phyloP scores from a whole-genome alignment of 2,797 vertebrate genomes.

The Gadopsis marmoratus region DNA sequence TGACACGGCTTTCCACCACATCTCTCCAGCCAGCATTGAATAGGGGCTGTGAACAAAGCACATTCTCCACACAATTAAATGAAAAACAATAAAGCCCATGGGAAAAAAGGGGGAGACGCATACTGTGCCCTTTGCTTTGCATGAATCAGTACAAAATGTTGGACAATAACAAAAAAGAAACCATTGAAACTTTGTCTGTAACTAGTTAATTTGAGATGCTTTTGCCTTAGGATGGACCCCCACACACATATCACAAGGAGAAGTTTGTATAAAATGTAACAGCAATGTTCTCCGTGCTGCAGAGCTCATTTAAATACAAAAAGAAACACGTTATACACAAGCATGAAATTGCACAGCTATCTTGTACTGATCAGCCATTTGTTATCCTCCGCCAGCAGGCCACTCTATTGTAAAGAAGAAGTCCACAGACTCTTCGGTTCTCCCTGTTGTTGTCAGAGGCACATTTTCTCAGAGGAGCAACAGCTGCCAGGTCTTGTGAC shows the following conservation, averaged over 20 bases:
- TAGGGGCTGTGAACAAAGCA: constrained; percentile 75
- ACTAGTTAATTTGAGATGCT: constrained; percentile 1
- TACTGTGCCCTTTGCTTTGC: constrained; percentile 46
- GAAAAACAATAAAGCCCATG: constrained; percentile 72
- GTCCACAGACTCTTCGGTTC: constrained; percentile 73
- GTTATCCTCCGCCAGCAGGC: constrained; percentile 65
- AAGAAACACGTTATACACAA: constrained; percentile 55
- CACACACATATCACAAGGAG: not conserved
- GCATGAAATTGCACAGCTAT: constrained; percentile 73
- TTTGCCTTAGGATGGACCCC: not conserved
- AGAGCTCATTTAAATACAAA: constrained; percentile 63
- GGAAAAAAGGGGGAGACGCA: constrained; percentile 68
- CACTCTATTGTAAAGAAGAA: constrained; percentile 77
- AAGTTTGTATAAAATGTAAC: not conserved
- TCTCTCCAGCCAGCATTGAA: constrained; percentile 61
- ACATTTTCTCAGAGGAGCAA: constrained; percentile 80
- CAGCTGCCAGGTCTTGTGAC: constrained; percentile 86
- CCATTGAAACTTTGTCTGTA: not conserved
- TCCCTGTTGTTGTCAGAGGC: constrained; percentile 76
- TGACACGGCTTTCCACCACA: constrained; percentile 67
- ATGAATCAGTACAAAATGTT: constrained; percentile 38
- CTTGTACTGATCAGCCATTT: constrained; percentile 63
- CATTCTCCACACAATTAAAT: constrained; percentile 75
- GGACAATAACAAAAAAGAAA: constrained; percentile 28
- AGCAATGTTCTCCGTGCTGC: constrained; percentile 5